Conservation (phyloP, 2,888 invertebrate species). For the Flexamia atlantica region DNA sequence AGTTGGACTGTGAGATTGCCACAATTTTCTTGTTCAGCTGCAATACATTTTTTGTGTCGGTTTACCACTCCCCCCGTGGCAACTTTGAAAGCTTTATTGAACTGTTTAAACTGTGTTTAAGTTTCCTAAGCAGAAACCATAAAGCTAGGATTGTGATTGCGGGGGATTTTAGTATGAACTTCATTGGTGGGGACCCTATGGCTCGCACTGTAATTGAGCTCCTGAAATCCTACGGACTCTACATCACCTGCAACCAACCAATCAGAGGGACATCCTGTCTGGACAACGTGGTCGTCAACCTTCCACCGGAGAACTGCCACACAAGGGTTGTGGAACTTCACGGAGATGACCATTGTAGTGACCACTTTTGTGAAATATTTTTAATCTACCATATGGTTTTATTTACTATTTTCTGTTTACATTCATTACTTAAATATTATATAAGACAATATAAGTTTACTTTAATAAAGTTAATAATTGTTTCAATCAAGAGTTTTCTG, state of each 20-base stretch:
- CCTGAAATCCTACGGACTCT: conserved; percentile 23
- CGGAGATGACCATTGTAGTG: too few species aligned
- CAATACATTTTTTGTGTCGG: conserved; percentile 19
- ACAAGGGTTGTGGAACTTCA: conserved; percentile 17
- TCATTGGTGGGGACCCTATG: background rate
- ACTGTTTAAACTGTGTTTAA: conserved; percentile 16
- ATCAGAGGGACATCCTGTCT: conserved; percentile 13
- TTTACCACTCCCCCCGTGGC: conserved; percentile 39
- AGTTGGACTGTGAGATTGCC: conserved; percentile 29
- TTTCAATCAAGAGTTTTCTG: too few species aligned
- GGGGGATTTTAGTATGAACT: conserved; percentile 31
- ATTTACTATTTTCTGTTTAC: too few species aligned
- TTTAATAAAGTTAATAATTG: too few species aligned
- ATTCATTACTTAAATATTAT: too few species aligned
- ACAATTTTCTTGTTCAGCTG: background rate
- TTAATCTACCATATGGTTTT: too few species aligned
- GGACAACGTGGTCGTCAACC: conserved; percentile 29
- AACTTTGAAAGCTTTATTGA: background rate
- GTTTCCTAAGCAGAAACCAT: conserved; percentile 11
- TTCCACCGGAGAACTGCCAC: background rate
- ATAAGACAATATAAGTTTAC: too few species aligned
- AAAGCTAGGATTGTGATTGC: background rate
- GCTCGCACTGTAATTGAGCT: background rate
- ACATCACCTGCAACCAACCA: background rate
- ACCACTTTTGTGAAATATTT: too few species aligned